These are phyloP conservation scores for Tiliacea aurago DNA, from an alignment of 2,888 invertebrate genomes.

Conservation along the genomic window DNA sequence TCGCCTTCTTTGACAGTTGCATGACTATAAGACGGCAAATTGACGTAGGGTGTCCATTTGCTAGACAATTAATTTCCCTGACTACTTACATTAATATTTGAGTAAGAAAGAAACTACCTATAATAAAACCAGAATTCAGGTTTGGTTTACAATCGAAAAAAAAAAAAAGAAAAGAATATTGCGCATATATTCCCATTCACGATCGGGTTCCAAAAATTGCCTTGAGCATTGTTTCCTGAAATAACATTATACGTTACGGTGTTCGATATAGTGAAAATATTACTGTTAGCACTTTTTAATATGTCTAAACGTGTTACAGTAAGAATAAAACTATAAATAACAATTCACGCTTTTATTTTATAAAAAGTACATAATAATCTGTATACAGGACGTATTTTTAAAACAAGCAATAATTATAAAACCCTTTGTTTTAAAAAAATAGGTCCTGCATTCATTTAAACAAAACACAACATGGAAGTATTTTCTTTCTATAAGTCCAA, in stretches of 20 bases:
- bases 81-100: not conserved
- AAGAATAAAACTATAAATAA: constrained; percentile 43
- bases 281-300: not conserved
- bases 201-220: not conserved
- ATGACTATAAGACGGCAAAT: not conserved
- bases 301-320: constrained; percentile 28
- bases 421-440: constrained; percentile 20
- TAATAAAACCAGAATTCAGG: not conserved
- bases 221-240: not conserved
- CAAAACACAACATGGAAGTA: not conserved
- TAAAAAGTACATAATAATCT: not conserved
- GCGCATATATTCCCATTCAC: not conserved
- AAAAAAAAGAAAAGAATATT: not conserved
- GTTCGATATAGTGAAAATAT: constrained; percentile 6
- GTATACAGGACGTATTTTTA: not conserved
- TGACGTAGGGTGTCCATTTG: not conserved
- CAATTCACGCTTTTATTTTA: constrained; percentile 44
- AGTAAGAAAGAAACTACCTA: not conserved
- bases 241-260: not conserved
- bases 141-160: not conserved
- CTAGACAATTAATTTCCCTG: not conserved
- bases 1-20: not conserved
- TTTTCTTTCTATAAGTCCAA: constrained; percentile 84
- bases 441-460: not conserved
- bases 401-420: not conserved